Evolutionary conservation across 2,797 vertebrate genomes (phyloP).

Genomic region (Toxotes lorentzi): DNA sequence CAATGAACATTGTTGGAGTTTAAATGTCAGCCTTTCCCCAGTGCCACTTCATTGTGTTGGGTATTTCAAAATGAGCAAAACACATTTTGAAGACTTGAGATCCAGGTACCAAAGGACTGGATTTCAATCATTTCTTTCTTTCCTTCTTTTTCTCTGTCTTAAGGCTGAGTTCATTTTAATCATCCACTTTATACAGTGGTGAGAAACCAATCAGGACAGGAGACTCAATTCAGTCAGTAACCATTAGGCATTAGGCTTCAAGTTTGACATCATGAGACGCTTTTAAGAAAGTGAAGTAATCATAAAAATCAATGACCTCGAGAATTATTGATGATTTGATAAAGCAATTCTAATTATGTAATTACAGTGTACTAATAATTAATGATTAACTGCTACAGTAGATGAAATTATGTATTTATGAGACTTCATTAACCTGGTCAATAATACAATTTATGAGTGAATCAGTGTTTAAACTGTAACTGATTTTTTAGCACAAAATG

Average conservation of each 20-base stretch:
- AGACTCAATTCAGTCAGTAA: constrained; percentile 21
- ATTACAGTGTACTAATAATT: constrained; percentile 45
- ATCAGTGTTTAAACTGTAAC: constrained; percentile 38
- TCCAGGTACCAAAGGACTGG: neutral
- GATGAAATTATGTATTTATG: constrained; percentile 48
- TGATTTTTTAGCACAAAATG: constrained; percentile 42
- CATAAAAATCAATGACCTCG: neutral
- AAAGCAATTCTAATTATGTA: constrained; percentile 19
- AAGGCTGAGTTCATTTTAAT: neutral
- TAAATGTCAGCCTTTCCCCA: constrained; percentile 61
- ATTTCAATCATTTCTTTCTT: neutral
- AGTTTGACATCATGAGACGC: constrained; percentile 11
- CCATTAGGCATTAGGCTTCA: constrained; percentile 26
- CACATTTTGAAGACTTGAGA: constrained; percentile 18
- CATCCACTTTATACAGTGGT: neutral
- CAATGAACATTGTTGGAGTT: constrained; percentile 37
- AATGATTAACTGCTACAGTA: constrained; percentile 33
- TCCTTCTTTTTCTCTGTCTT: neutral
- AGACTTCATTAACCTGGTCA: constrained; percentile 51
- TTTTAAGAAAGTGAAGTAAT: constrained; percentile 31
- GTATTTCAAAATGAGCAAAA: constrained; percentile 48
- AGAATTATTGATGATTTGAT: constrained; percentile 31
- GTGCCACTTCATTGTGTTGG: constrained; percentile 41
- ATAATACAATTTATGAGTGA: constrained; percentile 54
- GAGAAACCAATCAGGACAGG: constrained; percentile 21